Percentiles rank a stretch among this genome's conserved stretches.
These are phyloP conservation scores for Arctia plantaginis DNA, from an alignment of 2,888 invertebrate genomes.

Conservation along the genomic window DNA sequence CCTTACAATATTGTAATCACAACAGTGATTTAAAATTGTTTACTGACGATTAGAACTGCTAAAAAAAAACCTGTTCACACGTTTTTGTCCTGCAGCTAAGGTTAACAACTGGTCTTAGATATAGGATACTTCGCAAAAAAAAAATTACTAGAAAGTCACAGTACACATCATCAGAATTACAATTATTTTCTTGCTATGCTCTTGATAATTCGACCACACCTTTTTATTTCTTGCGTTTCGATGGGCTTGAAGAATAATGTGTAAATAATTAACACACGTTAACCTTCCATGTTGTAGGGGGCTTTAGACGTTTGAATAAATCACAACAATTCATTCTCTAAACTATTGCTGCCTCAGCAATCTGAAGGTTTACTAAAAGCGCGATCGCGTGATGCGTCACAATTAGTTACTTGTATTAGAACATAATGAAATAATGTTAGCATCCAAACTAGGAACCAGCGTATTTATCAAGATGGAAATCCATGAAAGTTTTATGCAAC, in stretches of 20 bases:
- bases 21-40: too few species aligned
- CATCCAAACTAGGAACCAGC: constrained; percentile 19
- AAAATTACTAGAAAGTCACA: too few species aligned
- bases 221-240: not conserved
- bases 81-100: too few species aligned
- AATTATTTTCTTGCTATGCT: not conserved
- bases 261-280: constrained; percentile 22
- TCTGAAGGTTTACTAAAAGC: constrained; percentile 46
- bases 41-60: too few species aligned
- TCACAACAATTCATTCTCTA: constrained; percentile 43
- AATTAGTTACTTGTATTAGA: constrained; percentile 36
- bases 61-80: too few species aligned
- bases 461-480: constrained; percentile 39
- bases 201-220: not conserved
- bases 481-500: constrained; percentile 28
- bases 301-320: constrained; percentile 40
- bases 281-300: constrained; percentile 23
- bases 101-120: too few species aligned
- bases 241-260: not conserved
- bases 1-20: too few species aligned
- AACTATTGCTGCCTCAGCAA: constrained; percentile 42
- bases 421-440: constrained; percentile 25
- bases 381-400: constrained; percentile 47
- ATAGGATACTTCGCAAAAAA: too few species aligned
- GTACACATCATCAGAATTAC: too few species aligned